Conservation (phyloP, 2,797 vertebrate genomes). For the Zalophus californianus region DNA sequence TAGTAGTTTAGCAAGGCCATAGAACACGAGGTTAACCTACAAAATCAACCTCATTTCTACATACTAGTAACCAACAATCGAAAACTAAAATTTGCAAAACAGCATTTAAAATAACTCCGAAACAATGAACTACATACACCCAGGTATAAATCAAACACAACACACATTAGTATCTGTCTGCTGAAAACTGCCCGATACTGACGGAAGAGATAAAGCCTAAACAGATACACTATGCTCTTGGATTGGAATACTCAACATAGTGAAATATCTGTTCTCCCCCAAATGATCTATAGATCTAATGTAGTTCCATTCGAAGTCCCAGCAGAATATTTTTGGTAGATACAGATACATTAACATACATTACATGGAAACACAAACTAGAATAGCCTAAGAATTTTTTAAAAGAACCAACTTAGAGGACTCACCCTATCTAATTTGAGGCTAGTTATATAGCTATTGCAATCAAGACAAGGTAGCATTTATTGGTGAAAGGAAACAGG, state of each 20-base stretch:
- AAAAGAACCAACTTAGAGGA: neutral
- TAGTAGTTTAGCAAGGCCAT: neutral
- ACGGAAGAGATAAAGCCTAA: neutral
- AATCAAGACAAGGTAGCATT: too few relatives aligned
- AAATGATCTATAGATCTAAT: neutral
- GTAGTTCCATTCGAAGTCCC: neutral
- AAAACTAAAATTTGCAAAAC: neutral
- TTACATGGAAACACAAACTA: neutral
- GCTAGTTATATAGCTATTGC: neutral
- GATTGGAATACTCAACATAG: neutral
- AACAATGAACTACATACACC: neutral
- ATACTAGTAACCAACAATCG: neutral
- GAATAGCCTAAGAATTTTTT: neutral
- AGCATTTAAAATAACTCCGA: neutral
- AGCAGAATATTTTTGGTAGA: too few relatives aligned
- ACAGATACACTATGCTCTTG: neutral
- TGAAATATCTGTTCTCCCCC: neutral
- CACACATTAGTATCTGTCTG: neutral
- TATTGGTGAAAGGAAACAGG: neutral
- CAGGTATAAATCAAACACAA: neutral
- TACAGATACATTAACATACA: accelerated
- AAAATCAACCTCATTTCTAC: too few relatives aligned
- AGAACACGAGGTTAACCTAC: neutral
- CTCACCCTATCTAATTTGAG: neutral
- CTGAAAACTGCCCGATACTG: neutral